Conservation (phyloP, 37 sponge, comb jelly and placozoan species). For the Halisarca cf. caerulea region DNA sequence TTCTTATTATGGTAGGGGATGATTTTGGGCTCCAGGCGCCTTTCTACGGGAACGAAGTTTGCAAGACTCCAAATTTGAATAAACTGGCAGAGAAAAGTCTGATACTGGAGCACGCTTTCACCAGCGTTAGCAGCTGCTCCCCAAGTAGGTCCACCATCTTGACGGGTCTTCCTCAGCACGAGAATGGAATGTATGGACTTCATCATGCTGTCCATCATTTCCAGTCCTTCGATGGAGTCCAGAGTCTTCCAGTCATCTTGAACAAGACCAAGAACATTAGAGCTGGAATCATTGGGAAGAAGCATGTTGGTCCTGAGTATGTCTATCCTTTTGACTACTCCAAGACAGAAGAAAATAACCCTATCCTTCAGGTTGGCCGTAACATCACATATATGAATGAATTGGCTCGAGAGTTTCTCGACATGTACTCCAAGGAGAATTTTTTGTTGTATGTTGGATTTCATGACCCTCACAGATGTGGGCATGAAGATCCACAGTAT, state of each 20-base stretch:
- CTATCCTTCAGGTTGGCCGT: constrained; percentile 63
- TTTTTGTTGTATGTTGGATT: constrained; percentile 83
- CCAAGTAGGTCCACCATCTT: constrained; percentile 74
- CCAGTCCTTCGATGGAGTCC: constrained; percentile 58
- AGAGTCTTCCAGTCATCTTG: constrained; percentile 66
- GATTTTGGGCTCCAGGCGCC: constrained; percentile 64
- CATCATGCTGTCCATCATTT: constrained; percentile 61
- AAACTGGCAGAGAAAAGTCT: constrained; percentile 40
- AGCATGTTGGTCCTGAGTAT: constrained; percentile 76
- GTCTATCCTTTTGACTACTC: constrained; percentile 72
- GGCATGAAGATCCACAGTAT: neutral
- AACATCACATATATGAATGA: constrained; percentile 77
- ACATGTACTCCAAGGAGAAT: neutral
- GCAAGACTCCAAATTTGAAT: constrained; percentile 64
- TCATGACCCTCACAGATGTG: constrained; percentile 66
- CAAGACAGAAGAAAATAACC: constrained; percentile 53
- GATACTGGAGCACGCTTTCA: constrained; percentile 60
- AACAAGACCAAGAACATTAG: constrained; percentile 50
- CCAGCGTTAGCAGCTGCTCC: constrained; percentile 80
- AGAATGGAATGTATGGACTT: constrained; percentile 88
- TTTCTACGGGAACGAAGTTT: constrained; percentile 56
- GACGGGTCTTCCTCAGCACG: constrained; percentile 75
- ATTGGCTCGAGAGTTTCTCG: constrained; percentile 52
- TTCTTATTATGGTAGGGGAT: constrained; percentile 64
- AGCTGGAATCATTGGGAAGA: constrained; percentile 83